A percentile compares a stretch with the other conserved stretches of the same genome.
These are phyloP conservation scores for Micropoecilia bifurca DNA, from an alignment of 2,797 vertebrate species.

Conservation along the genomic window DNA sequence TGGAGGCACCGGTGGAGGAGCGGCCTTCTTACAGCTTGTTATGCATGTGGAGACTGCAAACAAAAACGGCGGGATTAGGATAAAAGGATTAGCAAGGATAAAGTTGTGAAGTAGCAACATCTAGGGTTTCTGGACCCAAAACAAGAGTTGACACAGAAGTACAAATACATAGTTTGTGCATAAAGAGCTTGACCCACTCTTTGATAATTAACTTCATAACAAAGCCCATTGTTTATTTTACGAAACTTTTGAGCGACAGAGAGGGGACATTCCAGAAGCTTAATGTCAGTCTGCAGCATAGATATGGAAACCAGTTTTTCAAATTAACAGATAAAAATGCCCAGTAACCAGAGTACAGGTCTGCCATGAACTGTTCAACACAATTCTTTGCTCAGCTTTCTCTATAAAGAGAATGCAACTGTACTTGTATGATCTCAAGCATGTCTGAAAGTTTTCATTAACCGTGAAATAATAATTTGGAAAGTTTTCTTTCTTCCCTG, in stretches of 20 bases:
- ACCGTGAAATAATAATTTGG: neutral
- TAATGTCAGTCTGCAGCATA: neutral
- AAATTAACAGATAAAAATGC: neutral
- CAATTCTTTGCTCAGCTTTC: conserved; percentile 40
- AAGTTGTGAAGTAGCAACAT: neutral
- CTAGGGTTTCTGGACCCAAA: conserved; percentile 2
- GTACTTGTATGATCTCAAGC: conserved; percentile 19
- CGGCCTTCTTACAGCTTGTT: conserved; percentile 95
- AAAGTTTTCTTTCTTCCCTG: neutral
- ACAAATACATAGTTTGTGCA: neutral
- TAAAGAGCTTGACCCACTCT: neutral
- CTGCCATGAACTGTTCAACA: neutral
- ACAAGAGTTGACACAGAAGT: neutral
- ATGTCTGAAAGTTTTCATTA: conserved; percentile 5
- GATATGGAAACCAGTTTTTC: neutral
- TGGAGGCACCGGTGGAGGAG: conserved; percentile 94
- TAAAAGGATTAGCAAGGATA: conserved; percentile 2
- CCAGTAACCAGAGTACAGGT: neutral
- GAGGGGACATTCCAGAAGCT: neutral
- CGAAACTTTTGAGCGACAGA: neutral
- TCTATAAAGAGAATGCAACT: conserved; percentile 7
- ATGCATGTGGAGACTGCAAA: conserved; percentile 93
- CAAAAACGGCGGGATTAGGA: conserved; percentile 1
- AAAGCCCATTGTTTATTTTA: neutral
- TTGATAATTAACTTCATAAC: conserved; percentile 5